A percentile compares a stretch with the other conserved stretches of the same genome.
phyloP scores from a whole-genome alignment of 2,888 invertebrate genomes.

The Sinodicranocentrus sp. region DNA sequence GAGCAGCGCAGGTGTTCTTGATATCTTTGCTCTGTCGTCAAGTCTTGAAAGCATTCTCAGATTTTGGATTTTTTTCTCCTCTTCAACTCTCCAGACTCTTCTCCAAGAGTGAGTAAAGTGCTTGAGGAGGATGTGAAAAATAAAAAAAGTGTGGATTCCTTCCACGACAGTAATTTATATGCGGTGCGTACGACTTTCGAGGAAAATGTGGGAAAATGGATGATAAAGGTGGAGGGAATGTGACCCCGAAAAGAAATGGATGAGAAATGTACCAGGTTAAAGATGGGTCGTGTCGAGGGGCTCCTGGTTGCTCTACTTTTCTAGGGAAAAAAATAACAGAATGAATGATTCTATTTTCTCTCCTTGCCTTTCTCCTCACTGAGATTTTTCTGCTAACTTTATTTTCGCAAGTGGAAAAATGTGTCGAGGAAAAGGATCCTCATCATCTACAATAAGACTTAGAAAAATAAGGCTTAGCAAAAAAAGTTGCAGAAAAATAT shows the following conservation, averaged over 20 bases:
- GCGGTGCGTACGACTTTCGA: conserved; percentile 30
- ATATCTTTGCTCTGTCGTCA: conserved; percentile 13
- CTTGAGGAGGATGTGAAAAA: not conserved
- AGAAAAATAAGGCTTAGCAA: too few relatives aligned
- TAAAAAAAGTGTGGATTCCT: not conserved
- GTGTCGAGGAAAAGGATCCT: not conserved
- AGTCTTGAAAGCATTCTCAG: conserved; percentile 28
- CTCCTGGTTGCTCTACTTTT: conserved; percentile 46
- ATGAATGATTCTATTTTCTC: conserved; percentile 44
- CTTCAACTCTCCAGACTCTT: conserved; percentile 20
- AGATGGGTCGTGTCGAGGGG: conserved; percentile 24
- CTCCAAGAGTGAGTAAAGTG: not conserved
- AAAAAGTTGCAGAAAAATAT: not conserved
- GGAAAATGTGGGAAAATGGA: conserved; percentile 46
- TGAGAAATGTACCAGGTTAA: conserved; percentile 53
- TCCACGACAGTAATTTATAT: conserved; percentile 60
- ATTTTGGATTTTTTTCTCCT: conserved; percentile 2
- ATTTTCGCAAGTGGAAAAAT: not conserved
- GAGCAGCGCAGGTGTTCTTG: conserved; percentile 53
- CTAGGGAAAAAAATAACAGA: conserved; percentile 14
- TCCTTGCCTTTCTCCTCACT: conserved; percentile 6
- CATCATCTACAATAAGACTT: not conserved
- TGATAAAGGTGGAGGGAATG: conserved; percentile 51
- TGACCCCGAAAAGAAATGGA: conserved; percentile 61
- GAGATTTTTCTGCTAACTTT: conserved; percentile 13